A percentile compares a stretch with the other conserved stretches of the same genome.
Evolutionary conservation across 2,888 invertebrate species (phyloP).

Genomic region (Tholera decimalis): DNA sequence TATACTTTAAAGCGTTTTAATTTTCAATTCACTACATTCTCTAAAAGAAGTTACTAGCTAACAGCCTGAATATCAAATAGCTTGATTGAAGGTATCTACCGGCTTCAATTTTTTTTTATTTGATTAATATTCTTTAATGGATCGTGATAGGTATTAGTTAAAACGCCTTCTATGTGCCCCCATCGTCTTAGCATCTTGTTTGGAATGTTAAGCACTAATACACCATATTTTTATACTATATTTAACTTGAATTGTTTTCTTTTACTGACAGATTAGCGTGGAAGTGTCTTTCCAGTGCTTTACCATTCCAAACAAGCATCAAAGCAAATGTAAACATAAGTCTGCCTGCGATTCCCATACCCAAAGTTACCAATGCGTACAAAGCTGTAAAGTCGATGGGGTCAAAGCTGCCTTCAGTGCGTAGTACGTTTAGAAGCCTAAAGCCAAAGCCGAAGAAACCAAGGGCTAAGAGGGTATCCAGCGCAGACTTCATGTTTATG

Average conservation of each 20-base stretch:
- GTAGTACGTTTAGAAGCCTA: conserved; percentile 25
- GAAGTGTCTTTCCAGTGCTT: conserved; percentile 47
- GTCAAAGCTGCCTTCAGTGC: conserved; percentile 15
- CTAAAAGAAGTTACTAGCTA: not conserved
- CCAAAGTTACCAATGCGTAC: conserved; percentile 37
- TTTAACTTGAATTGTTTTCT: conserved; percentile 38
- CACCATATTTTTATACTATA: not conserved
- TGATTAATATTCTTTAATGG: not conserved
- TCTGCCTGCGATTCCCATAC: conserved; percentile 20
- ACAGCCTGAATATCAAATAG: not conserved
- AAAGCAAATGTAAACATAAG: conserved; percentile 33
- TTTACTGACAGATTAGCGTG: conserved; percentile 55
- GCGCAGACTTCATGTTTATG: conserved; percentile 71
- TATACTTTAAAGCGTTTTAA: too few species aligned
- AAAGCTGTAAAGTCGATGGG: conserved; percentile 38
- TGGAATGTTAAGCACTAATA: conserved; percentile 55
- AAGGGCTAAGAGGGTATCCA: conserved; percentile 48
- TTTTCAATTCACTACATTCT: not conserved
- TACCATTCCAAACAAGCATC: conserved; percentile 58
- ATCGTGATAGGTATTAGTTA: not conserved
- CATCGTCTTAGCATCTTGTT: conserved; percentile 40
- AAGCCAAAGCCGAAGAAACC: conserved; percentile 16
- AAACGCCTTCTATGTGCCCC: conserved; percentile 18
- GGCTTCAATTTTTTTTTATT: not conserved
- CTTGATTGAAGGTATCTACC: not conserved